Evolutionary conservation across 35 echinoderm and acorn worm genomes (phyloP).

Genomic region (Heliocidaris erythrogramma): DNA sequence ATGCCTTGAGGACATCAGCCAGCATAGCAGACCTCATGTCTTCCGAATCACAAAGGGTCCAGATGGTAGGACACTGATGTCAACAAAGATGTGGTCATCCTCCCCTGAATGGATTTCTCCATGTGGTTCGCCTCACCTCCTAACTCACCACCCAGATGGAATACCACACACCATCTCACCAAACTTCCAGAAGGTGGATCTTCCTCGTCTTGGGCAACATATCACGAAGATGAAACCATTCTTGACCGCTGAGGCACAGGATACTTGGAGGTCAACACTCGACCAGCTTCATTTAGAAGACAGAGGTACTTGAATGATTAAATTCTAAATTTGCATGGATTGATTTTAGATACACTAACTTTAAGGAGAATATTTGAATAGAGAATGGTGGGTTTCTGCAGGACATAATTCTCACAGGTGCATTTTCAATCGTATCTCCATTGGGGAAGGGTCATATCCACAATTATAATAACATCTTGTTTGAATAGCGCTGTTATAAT

Average conservation of each 20-base stretch:
- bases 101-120: constrained; percentile 14
- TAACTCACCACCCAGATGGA: not conserved
- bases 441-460: no score
- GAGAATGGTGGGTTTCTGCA: no score
- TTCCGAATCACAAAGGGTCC: not conserved
- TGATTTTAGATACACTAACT: no score
- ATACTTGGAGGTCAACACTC: not conserved
- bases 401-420: no score
- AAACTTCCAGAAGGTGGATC: constrained; percentile 17
- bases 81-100: constrained; percentile 46
- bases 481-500: no score
- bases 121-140: not conserved
- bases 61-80: not conserved
- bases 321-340: no score
- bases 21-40: constrained; percentile 48
- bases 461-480: no score
- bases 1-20: not conserved
- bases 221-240: not conserved
- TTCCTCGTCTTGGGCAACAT: not conserved
- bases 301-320: not conserved
- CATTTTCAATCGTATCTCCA: no score
- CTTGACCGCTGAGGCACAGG: not conserved
- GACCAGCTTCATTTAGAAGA: not conserved
- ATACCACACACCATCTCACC: not conserved
- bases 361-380: no score